Base-by-base conservation (phyloP, 2,888 invertebrate genomes). In the Pardosa pseudoannulata region DNA sequence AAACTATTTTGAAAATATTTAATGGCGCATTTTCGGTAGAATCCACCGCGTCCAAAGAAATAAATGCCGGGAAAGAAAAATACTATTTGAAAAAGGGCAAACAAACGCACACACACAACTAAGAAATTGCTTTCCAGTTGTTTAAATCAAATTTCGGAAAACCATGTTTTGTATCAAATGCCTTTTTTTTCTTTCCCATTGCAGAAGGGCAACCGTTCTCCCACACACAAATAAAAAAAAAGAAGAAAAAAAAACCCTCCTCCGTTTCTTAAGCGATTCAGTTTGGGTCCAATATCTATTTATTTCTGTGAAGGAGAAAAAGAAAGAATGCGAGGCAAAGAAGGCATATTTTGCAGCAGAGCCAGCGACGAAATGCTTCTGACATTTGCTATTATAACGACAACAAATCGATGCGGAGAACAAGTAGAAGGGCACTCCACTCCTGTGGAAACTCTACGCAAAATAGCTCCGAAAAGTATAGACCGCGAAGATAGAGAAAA, bases 131-230 rank as follows among this genome's bases (percentile, higher is more conserved):
- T 41, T 65, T 80, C 79, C 79, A 73, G 73, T 74, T 50, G 76
- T 78, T 80, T 80, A 80, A 80, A 80, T 80, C 80, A 74, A 74
- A 80, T 80, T 80, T 56, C 31, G 29, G n/a, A 32, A 39, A 80
- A 68, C 73, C 29, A 74, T 80, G 56, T 73, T 80, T 67, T 16
- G 36, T 74, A 65, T 74, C 80, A 62, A 80, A 80, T 74, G 41
- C 36, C 29, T 71, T 64, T 62, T 80, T 73, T 36, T n/a, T n/a
- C n/a, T n/a, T 36, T 68, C 46, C 72, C 64, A 72, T 79, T 79
- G 23, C 23, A 19, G n/a, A 1, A 3, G 56, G 72, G 65, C 64
- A 62, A 72, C n/a, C n/a, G n/a, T n/a, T n/a, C 72, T 36, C 62
- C 29, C 79, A 65, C 56, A n/a, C n/a, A 23, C 2, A 5, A 2